A percentile compares a stretch with the other conserved stretches of the same genome.
These are phyloP conservation scores for Mirounga angustirostris DNA, from an alignment of 2,113 vertebrate genomes.

Conservation along the genomic window DNA sequence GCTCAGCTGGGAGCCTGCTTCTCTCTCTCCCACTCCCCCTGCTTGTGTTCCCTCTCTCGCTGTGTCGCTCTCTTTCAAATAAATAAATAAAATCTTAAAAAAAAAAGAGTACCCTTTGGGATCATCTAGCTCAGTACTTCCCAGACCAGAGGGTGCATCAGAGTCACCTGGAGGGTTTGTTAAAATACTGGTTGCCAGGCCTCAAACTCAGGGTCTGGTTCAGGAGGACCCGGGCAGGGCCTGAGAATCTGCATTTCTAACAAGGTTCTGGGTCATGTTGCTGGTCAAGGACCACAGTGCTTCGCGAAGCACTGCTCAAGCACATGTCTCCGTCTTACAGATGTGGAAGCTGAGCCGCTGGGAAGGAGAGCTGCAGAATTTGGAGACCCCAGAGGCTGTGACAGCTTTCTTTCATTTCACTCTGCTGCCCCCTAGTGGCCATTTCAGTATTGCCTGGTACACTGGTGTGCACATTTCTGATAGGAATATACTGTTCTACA, in stretches of 20 bases:
- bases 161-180: background rate
- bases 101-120: background rate
- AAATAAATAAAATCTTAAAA: too few species aligned
- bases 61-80: too few species aligned
- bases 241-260: background rate
- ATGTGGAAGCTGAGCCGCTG: background rate
- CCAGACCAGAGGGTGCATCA: background rate
- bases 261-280: background rate
- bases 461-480: accelerated
- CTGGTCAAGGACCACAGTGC: background rate
- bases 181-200: background rate
- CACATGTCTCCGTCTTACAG: background rate
- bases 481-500: background rate
- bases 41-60: too few species aligned
- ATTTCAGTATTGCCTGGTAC: background rate
- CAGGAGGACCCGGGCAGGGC: background rate
- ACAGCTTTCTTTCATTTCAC: background rate
- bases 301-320: background rate
- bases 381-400: background rate
- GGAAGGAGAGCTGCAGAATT: background rate
- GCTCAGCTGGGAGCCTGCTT: too few species aligned
- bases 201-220: accelerated
- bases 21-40: too few species aligned
- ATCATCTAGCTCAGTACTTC: background rate
- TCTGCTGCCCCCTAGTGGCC: slow-evolving; percentile 57